phyloP scores from a whole-genome alignment of 2,797 vertebrate genomes.

The Sebastes hubbsi region DNA sequence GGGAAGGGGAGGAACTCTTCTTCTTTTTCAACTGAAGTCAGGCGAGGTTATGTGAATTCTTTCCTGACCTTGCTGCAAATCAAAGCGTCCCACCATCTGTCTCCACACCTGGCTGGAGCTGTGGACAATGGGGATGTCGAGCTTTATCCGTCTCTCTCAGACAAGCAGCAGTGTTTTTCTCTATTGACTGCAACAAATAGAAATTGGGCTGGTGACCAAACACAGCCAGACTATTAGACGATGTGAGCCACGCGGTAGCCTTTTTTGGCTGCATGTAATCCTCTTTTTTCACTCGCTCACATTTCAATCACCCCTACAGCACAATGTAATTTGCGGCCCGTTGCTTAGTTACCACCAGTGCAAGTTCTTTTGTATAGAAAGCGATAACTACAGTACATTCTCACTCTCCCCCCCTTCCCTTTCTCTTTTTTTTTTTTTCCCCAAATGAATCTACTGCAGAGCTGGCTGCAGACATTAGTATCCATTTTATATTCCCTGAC shows the following conservation, averaged over 20 bases:
- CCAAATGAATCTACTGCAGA: constrained; percentile 67
- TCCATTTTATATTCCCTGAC: constrained; percentile 70
- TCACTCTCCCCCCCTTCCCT: constrained; percentile 3
- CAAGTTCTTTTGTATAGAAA: constrained; percentile 73
- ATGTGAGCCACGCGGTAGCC: constrained; percentile 34
- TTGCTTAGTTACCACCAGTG: constrained; percentile 80
- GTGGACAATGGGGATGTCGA: constrained; percentile 28
- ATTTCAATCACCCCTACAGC: constrained; percentile 74
- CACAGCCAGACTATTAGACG: constrained; percentile 42
- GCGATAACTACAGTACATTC: constrained; percentile 63
- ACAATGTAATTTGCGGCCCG: constrained; percentile 68
- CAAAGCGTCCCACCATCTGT: constrained; percentile 39
- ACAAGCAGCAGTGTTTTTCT: constrained; percentile 15
- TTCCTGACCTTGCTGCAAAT: constrained; percentile 43
- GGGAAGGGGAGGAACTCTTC: neutral
- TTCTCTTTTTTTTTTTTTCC: neutral
- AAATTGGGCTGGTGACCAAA: constrained; percentile 50
- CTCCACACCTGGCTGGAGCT: constrained; percentile 61
- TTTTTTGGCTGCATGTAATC: constrained; percentile 59
- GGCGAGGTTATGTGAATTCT: constrained; percentile 19
- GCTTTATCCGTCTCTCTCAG: constrained; percentile 28
- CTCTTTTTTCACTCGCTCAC: constrained; percentile 48
- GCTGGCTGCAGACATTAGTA: constrained; percentile 73
- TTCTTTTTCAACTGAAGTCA: constrained; percentile 22
- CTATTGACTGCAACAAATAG: constrained; percentile 37